These are phyloP conservation scores for Aphis craccivora DNA, from an alignment of 1,140 invertebrate species.

Conservation along the genomic window DNA sequence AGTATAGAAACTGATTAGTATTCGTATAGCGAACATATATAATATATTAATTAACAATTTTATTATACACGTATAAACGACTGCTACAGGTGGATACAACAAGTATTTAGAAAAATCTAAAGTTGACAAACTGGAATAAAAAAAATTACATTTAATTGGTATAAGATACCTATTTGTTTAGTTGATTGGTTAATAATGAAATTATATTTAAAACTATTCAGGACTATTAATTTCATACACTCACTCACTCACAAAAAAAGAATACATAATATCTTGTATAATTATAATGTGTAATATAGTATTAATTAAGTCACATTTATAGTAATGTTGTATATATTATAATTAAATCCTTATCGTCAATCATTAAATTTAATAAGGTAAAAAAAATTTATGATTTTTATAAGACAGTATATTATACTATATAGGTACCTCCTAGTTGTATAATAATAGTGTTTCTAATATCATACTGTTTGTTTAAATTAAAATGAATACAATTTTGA, in stretches of 20 bases:
- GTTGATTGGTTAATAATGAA: background rate
- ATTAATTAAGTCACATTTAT: background rate
- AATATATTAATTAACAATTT: background rate
- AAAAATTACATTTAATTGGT: constrained; percentile 13
- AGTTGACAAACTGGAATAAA: constrained; percentile 19
- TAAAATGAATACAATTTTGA: background rate
- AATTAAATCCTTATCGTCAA: background rate
- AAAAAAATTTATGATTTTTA: background rate
- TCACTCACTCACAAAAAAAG: background rate
- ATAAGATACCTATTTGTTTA: background rate
- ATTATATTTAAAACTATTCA: background rate
- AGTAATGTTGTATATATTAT: background rate
- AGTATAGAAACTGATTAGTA: background rate
- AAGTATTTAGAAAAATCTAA: background rate
- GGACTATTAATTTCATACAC: background rate
- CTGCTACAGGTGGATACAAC: background rate
- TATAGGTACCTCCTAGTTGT: too few species aligned
- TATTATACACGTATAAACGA: background rate
- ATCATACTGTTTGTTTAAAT: background rate
- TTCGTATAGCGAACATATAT: background rate
- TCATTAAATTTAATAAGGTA: background rate
- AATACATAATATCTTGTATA: background rate
- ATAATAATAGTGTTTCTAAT: background rate
- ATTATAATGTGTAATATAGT: background rate
- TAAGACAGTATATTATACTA: background rate